A percentile compares a stretch with the other conserved stretches of the same genome.
Conservation (phyloP, 2,888 invertebrate species). For the Stenotaenia linearis region DNA sequence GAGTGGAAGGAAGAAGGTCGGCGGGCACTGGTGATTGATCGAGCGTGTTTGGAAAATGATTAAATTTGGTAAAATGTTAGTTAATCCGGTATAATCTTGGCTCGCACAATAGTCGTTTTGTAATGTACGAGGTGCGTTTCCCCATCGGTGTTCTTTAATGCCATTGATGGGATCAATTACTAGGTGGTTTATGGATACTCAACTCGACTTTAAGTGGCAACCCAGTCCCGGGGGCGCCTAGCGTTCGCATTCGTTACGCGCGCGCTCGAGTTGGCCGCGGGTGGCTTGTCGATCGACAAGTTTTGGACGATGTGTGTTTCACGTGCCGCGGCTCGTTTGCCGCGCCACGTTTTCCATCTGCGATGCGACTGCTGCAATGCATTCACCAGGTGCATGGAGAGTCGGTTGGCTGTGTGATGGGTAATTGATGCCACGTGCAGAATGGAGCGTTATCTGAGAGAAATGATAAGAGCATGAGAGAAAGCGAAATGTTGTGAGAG, state of each 20-base stretch:
- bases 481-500: not conserved
- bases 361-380: not conserved
- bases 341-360: slow-evolving; percentile 18
- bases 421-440: slow-evolving; percentile 20
- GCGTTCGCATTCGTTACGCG: slow-evolving; percentile 22
- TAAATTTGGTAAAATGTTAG: slow-evolving; percentile 7
- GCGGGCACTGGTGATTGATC: not conserved
- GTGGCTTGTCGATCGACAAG: slow-evolving; percentile 26
- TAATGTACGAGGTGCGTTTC: slow-evolving; percentile 19
- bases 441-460: not conserved
- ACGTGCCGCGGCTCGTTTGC: not conserved
- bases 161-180: slow-evolving; percentile 26
- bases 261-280: slow-evolving; percentile 18
- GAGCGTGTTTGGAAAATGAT: not conserved
- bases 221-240: slow-evolving; percentile 1
- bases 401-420: not conserved
- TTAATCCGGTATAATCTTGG: not conserved
- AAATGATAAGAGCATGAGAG: slow-evolving; percentile 16
- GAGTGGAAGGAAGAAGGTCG: not conserved
- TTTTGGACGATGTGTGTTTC: slow-evolving; percentile 3
- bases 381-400: not conserved
- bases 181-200: slow-evolving; percentile 24
- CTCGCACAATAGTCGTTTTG: slow-evolving; percentile 17
- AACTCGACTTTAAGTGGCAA: slow-evolving; percentile 26
- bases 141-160: slow-evolving; percentile 21